Evolutionary conservation across 2,797 vertebrate genomes (phyloP).

Genomic region (Mus spretus): DNA sequence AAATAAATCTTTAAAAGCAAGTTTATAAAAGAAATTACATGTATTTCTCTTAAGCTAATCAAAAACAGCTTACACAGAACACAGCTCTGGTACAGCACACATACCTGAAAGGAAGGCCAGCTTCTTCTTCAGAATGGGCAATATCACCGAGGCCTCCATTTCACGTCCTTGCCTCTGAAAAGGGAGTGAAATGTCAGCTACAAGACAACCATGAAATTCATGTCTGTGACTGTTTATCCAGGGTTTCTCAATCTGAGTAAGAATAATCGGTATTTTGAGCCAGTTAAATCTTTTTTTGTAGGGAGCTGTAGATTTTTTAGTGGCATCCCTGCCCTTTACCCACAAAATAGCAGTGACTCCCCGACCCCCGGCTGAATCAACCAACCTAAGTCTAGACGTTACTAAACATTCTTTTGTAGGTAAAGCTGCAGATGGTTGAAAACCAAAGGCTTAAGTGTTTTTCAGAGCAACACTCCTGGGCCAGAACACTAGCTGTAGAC

Average conservation of each 20-base stretch:
- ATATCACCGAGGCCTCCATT: slow-evolving; percentile 96
- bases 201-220: slow-evolving; percentile 15
- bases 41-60: slow-evolving; percentile 59
- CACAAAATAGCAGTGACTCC: background rate
- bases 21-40: background rate
- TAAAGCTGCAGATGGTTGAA: background rate
- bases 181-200: slow-evolving; percentile 80
- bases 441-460: slow-evolving; percentile 19
- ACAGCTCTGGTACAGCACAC: slow-evolving; percentile 37
- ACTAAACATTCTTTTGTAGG: background rate
- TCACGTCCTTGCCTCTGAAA: slow-evolving; percentile 87
- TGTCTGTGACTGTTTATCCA: background rate
- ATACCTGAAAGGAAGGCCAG: slow-evolving; percentile 98
- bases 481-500: background rate
- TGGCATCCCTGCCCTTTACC: background rate
- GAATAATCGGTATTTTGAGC: slow-evolving; percentile 21
- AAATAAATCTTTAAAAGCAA: background rate
- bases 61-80: background rate
- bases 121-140: slow-evolving; percentile 97
- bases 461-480: slow-evolving; percentile 5
- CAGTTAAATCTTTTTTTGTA: background rate
- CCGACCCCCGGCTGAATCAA: background rate
- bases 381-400: background rate
- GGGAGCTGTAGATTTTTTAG: background rate
- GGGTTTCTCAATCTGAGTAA: background rate